A percentile compares a stretch with the other conserved stretches of the same genome.
These are phyloP conservation scores for Clitarchus hookeri DNA, from an alignment of 2,888 invertebrate species.

Conservation along the genomic window DNA sequence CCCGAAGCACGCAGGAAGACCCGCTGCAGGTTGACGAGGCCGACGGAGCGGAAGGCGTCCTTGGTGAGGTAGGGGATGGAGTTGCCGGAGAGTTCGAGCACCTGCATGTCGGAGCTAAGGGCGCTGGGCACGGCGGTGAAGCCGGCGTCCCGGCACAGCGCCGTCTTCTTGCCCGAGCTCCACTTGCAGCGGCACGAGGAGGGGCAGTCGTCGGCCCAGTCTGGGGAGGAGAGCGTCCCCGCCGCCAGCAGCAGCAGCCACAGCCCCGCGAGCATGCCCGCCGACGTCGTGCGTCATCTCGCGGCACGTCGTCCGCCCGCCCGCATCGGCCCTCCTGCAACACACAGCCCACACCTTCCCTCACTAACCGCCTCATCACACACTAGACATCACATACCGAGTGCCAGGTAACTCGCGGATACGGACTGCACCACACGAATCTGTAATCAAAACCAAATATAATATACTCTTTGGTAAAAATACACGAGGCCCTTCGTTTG, in stretches of 20 bases:
- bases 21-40: constrained; percentile 81
- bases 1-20: constrained; percentile 78
- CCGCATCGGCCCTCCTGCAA: constrained; percentile 34
- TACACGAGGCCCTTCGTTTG: too few species aligned
- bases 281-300: constrained; percentile 38
- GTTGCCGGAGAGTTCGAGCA: constrained; percentile 83
- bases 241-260: constrained; percentile 42
- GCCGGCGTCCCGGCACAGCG: constrained; percentile 80
- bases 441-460: too few species aligned
- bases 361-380: not conserved
- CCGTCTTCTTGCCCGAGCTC: constrained; percentile 90
- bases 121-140: constrained; percentile 76
- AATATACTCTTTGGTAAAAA: too few species aligned
- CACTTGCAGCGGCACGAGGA: constrained; percentile 88
- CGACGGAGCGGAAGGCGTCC: constrained; percentile 78
- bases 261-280: constrained; percentile 33
- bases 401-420: too few species aligned
- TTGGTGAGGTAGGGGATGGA: constrained; percentile 73
- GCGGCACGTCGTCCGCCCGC: constrained; percentile 23
- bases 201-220: constrained; percentile 89
- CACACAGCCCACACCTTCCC: too few species aligned
- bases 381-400: too few species aligned
- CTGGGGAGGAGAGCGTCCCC: constrained; percentile 54
- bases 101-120: constrained; percentile 78
- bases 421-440: too few species aligned